Evolutionary conservation across 2,888 invertebrate genomes (phyloP).

Genomic region (Oligia fasciuncula): DNA sequence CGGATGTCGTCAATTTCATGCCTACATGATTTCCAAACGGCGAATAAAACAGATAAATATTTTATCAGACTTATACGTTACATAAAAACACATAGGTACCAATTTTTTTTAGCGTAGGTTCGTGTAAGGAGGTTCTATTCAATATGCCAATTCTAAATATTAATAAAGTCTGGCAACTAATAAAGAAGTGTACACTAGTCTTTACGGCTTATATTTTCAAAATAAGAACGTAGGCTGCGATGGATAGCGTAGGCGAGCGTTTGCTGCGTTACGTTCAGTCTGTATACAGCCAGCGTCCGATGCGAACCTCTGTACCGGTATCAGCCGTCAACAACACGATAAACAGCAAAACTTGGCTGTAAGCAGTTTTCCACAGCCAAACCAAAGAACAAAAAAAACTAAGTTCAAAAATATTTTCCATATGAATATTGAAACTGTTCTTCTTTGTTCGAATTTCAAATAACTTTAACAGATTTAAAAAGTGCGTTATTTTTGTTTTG

Average conservation of each 20-base stretch:
- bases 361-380: constrained; percentile 20
- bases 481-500: constrained; percentile 34
- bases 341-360: constrained; percentile 65
- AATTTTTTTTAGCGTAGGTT: neutral
- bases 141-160: constrained; percentile 5
- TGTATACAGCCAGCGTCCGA: constrained; percentile 69
- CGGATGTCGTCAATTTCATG: too few relatives aligned
- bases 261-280: constrained; percentile 68
- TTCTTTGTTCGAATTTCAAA: constrained; percentile 34
- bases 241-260: constrained; percentile 52
- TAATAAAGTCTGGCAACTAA: constrained; percentile 30
- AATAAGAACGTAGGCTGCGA: constrained; percentile 60
- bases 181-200: constrained; percentile 35
- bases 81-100: neutral
- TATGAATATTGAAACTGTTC: neutral
- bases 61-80: neutral
- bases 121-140: constrained; percentile 16
- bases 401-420: neutral
- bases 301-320: constrained; percentile 69
- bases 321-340: constrained; percentile 61
- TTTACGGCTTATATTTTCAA: constrained; percentile 54
- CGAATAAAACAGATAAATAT: neutral
- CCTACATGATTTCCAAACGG: too few relatives aligned
- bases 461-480: constrained; percentile 26
- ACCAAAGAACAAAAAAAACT: constrained; percentile 11